Evolutionary conservation across 2,797 vertebrate genomes (phyloP), one percentile per base, ranked within the genome.

Genomic region (Sciaenops ocellatus): DNA sequence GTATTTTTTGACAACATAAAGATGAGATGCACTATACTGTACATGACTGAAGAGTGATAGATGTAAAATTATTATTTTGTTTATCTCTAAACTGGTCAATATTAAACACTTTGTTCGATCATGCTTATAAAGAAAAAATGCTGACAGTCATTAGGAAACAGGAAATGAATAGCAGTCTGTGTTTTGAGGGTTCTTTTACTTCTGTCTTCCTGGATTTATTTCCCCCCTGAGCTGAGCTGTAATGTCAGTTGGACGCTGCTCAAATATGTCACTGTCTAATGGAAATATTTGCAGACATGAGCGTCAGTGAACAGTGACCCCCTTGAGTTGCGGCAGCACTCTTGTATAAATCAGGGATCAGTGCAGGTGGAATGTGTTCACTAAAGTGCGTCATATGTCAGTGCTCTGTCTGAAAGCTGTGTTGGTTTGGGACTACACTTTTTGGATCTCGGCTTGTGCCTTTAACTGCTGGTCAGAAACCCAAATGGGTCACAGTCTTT

Each of bases 401-500:
- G 20, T 44, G n/a, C 41, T 51, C 13, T 41, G 48, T 44, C 7
- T 59, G 17, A 69, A 34, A 59, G 62, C 34, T 75, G 22, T 57
- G 2, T 34, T 65, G n/a, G 60, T 62, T 57, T 50, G 34, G 47
- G 16, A 30, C 18, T n/a, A 3, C 15, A 16, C 15, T 65, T 71
- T 46, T 52, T 64, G 28, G n/a, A 70, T 72, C 57, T 62, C 13
- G 63, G 50, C 12, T 78, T 26, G 30, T 34, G 73, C n/a, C 59
- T 63, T 48, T 61, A 77, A 69, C 73, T 61, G 30, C 69, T 69
- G 66, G 50, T 85, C 62, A 84, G 51, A 75, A 88, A 84, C 71
- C 76, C 55, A 83, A 56, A 80, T 57, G 60, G 76, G 69, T 78
- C 61, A 26, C 41, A 60, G 18, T 68, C 54, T 46, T 78, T 74